Percentiles rank a stretch among this genome's conserved stretches.
Evolutionary conservation across 2,888 invertebrate genomes (phyloP).

Genomic region (Eulithis testata): DNA sequence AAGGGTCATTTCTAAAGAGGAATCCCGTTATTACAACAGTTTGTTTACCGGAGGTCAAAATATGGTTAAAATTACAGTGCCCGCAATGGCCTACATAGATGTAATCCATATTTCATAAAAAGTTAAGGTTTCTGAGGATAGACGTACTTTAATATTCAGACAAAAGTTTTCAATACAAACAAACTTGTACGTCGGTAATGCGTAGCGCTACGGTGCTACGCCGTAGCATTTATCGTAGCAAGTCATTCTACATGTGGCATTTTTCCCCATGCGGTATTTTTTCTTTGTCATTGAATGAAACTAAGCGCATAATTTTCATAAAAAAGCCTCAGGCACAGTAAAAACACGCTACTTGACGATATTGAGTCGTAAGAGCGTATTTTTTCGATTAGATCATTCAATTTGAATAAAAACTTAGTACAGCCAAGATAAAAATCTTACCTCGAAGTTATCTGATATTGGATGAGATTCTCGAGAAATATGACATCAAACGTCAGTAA

Average conservation of each 20-base stretch:
- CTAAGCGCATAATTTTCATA: too few relatives aligned
- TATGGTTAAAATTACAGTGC: constrained; percentile 52
- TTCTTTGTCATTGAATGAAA: too few relatives aligned
- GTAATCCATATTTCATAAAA: constrained; percentile 15
- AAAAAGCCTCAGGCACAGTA: too few relatives aligned
- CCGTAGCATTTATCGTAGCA: constrained; percentile 5
- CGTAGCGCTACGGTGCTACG: constrained; percentile 11
- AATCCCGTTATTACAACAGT: constrained; percentile 58
- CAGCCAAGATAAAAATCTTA: not conserved
- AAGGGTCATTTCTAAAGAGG: constrained; percentile 58
- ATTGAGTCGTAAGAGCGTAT: too few relatives aligned
- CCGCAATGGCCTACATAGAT: constrained; percentile 27
- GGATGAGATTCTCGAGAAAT: constrained; percentile 36
- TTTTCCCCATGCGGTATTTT: not conserved
- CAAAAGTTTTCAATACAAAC: not conserved
- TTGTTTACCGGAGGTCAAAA: constrained; percentile 55
- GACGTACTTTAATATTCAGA: not conserved
- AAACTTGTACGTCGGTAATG: not conserved
- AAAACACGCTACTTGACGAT: too few relatives aligned
- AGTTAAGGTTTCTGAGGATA: not conserved
- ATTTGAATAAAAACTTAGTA: too few relatives aligned
- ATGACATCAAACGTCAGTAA: constrained; percentile 47
- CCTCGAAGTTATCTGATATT: constrained; percentile 1
- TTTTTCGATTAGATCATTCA: too few relatives aligned
- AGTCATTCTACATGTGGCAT: not conserved